Evolutionary conservation across 2,888 invertebrate genomes (phyloP).

Genomic region (Plebejus melissa): DNA sequence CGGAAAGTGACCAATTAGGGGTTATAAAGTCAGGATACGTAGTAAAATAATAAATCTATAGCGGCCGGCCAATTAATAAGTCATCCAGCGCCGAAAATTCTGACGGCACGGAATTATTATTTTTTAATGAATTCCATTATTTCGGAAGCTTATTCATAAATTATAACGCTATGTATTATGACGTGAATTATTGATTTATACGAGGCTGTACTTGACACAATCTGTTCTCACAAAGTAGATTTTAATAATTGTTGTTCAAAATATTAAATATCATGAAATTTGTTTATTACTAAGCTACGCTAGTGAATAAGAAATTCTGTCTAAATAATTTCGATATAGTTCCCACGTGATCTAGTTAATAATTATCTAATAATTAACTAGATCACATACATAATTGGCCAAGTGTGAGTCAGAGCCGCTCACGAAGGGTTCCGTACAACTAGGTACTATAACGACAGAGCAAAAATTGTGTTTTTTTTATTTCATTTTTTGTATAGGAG

Average conservation of each 20-base stretch:
- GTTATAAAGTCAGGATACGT: slow-evolving; percentile 70
- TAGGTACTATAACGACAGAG: too few relatives aligned
- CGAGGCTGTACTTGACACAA: not conserved
- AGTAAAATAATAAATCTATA: slow-evolving; percentile 76
- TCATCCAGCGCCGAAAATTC: slow-evolving; percentile 43
- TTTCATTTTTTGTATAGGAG: too few relatives aligned
- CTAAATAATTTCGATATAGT: too few relatives aligned
- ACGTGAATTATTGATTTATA: slow-evolving; percentile 11
- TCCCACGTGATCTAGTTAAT: too few relatives aligned
- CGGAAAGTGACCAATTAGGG: slow-evolving; percentile 73
- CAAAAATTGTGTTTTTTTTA: too few relatives aligned
- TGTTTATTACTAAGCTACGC: not conserved
- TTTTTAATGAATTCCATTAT: slow-evolving; percentile 28
- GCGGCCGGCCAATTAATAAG: slow-evolving; percentile 69
- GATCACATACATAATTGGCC: too few relatives aligned
- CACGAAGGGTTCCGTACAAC: too few relatives aligned
- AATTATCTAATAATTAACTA: too few relatives aligned
- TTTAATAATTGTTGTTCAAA: not conserved
- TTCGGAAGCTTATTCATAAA: slow-evolving; percentile 8
- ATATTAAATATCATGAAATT: not conserved
- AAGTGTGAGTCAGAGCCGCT: too few relatives aligned
- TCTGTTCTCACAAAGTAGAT: not conserved
- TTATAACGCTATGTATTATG: slow-evolving; percentile 18
- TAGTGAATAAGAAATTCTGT: too few relatives aligned
- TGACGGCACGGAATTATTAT: slow-evolving; percentile 32